Evolutionary conservation across 1,140 invertebrate genomes (phyloP), one percentile per base, ranked within the genome.

Genomic region (honey bee (Apis mellifera)): DNA sequence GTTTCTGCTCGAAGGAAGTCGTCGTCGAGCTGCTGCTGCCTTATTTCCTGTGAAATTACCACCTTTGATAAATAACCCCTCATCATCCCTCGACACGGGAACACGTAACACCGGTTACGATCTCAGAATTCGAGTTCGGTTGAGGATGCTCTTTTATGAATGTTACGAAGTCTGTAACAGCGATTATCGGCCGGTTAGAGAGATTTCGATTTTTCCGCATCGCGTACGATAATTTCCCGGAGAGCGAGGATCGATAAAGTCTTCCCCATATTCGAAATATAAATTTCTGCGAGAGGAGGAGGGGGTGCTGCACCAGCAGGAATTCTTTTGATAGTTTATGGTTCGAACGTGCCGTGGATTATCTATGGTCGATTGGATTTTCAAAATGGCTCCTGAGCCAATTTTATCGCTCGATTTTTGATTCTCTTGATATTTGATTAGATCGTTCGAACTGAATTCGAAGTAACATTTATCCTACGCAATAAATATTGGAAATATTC

Each of bases 231-330:
- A 84, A 84, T 84, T 85, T 76, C 69, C 52, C 60, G 0, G 15
- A 48, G 52, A 84, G 66, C 59, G 48, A 42, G 7, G 42, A 80
- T 85, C 84, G 50, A 85, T 84, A 84, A 75, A 52, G 71, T 78
- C 55, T 68, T 21, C 62, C 62, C 54, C 42, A 50, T 62, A 74
- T 74, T 50, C 42, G 19, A 23, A 26, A 9, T 23, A 74, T 62
- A 74, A 60, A 74, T 74, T 57, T 12, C 32, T 42, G 4, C 26
- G 1, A 26, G 0, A 42, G 32, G 21, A 13, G 21, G 32, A 21
- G 42, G 21, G 32, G 42, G 42, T 13, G 32, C 65, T 66, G 42
- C 32, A n/a, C 5, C 65, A 48, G 65, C 65, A n/a, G 8, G 42
- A 32, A 68, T 68, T 12, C 13, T 42, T 42, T n/a, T 7, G 21